Evolutionary conservation across 1,140 invertebrate genomes (phyloP).

Genomic region (Lamellibrachia luymesi): DNA sequence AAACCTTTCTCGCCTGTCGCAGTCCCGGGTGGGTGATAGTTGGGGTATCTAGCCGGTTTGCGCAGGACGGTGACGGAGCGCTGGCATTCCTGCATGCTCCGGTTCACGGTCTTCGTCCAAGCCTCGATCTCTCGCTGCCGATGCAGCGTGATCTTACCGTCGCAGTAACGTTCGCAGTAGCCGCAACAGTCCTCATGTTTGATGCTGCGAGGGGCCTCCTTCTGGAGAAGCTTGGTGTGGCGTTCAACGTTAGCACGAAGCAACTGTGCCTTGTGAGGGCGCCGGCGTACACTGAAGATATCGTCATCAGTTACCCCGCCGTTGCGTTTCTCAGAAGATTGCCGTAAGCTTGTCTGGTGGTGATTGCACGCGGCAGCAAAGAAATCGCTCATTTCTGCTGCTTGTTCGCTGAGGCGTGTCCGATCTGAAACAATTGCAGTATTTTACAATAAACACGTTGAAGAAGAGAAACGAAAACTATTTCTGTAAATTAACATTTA

Average conservation of each 20-base stretch:
- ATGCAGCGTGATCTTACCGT: neutral
- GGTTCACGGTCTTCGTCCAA: neutral
- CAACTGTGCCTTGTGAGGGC: neutral
- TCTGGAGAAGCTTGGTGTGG: neutral
- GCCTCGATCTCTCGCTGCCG: constrained; percentile 10
- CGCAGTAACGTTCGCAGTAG: constrained; percentile 20
- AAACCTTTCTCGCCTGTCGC: neutral
- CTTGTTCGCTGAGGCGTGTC: neutral
- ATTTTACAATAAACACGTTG: neutral
- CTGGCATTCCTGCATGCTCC: neutral
- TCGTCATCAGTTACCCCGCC: neutral
- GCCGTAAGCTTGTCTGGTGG: neutral
- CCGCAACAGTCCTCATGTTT: constrained; percentile 20
- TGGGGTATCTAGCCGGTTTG: neutral
- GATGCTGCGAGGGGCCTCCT: neutral
- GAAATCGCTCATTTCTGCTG: neutral
- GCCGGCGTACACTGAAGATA: neutral
- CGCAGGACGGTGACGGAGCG: neutral
- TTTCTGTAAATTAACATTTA: too few relatives aligned
- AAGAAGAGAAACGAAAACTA: neutral
- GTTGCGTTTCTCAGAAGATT: neutral
- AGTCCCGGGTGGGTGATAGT: neutral
- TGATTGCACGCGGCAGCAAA: neutral
- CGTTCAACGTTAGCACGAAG: neutral
- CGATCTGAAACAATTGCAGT: neutral